Conservation (phyloP, 1,140 invertebrate species). For the Hetaerina americana region DNA sequence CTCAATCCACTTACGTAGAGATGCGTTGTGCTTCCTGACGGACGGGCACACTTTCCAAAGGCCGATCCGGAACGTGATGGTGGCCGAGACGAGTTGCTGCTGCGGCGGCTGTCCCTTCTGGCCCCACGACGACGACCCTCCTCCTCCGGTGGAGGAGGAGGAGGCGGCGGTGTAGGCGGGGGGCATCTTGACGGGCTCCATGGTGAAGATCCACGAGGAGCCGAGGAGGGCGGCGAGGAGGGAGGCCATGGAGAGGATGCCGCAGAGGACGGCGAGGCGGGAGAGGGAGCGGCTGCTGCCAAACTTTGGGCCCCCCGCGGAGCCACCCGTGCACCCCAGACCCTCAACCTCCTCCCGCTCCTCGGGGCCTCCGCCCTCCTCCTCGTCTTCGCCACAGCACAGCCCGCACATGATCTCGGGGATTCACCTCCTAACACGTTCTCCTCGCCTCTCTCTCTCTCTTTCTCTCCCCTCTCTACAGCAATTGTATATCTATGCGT, state of each 20-base stretch:
- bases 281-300: slow-evolving; percentile 18
- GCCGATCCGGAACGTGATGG: slow-evolving; percentile 33
- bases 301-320: no score
- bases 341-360: no score
- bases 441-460: no score
- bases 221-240: slow-evolving; percentile 33
- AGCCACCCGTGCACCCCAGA: no score
- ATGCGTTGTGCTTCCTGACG: neutral
- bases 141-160: no score
- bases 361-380: no score
- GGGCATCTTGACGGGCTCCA: slow-evolving; percentile 32
- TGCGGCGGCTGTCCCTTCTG: slow-evolving; percentile 30
- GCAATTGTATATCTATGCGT: no score
- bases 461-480: no score
- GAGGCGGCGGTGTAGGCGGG: slow-evolving; percentile 28
- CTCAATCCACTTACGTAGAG: neutral
- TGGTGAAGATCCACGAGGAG: slow-evolving; percentile 34
- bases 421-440: no score
- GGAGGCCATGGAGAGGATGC: slow-evolving; percentile 28
- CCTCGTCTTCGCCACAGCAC: no score
- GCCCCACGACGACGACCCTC: no score
- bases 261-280: slow-evolving; percentile 30
- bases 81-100: slow-evolving; percentile 27
- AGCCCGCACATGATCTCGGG: no score
- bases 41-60: slow-evolving; percentile 35